phyloP scores from a whole-genome alignment of 2,888 invertebrate genomes.

The Xestobium rufovillosum region DNA sequence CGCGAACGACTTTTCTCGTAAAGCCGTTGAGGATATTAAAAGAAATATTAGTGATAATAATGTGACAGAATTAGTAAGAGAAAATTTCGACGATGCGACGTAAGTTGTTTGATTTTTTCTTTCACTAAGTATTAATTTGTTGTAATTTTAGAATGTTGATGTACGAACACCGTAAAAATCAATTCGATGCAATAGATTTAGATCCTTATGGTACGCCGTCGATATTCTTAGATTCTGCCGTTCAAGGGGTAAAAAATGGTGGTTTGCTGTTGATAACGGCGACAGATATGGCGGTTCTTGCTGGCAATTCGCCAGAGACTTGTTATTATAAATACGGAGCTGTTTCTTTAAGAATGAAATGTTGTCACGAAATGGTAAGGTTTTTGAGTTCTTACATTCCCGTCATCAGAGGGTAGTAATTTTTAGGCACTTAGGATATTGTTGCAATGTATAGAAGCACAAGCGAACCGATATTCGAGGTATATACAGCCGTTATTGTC shows the following conservation, averaged over 20 bases:
- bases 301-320: constrained; percentile 92
- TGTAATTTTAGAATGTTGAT: constrained; percentile 64
- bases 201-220: constrained; percentile 98
- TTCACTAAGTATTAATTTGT: neutral
- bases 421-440: constrained; percentile 88
- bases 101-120: constrained; percentile 46
- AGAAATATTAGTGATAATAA: constrained; percentile 70
- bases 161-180: constrained; percentile 67
- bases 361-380: constrained; percentile 90
- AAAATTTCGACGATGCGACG: constrained; percentile 85
- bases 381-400: neutral
- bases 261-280: constrained; percentile 92
- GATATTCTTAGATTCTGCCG: constrained; percentile 82
- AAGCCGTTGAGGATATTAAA: constrained; percentile 81
- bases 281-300: constrained; percentile 94
- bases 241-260: constrained; percentile 71
- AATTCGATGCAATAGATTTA: constrained; percentile 86
- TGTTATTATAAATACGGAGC: constrained; percentile 93
- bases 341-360: constrained; percentile 73
- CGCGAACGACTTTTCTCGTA: constrained; percentile 84
- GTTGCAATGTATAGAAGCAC: constrained; percentile 80
- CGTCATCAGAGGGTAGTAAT: too few species aligned
- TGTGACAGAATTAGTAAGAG: constrained; percentile 64
- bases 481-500: constrained; percentile 88
- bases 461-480: constrained; percentile 87